Percentiles rank a stretch among this genome's conserved stretches.
phyloP scores from a whole-genome alignment of 1,140 invertebrate species.

The Campoletis sonorensis region DNA sequence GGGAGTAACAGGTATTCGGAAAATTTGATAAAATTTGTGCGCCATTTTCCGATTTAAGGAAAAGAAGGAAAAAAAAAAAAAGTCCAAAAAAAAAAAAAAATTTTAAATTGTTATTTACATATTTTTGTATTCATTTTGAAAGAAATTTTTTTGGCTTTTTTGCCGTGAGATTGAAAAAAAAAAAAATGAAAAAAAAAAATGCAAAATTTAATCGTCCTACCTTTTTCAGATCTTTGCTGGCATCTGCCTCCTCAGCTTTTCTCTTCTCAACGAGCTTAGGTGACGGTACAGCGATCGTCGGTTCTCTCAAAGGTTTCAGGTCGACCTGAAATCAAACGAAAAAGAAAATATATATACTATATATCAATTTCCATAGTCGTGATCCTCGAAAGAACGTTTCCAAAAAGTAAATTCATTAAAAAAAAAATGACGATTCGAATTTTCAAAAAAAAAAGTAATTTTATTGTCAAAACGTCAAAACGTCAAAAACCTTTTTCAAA shows the following conservation, averaged over 20 bases:
- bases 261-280: constrained; percentile 74
- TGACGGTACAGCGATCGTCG: constrained; percentile 70
- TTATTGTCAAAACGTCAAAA: too few species aligned
- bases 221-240: constrained; percentile 77
- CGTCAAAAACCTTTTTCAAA: too few species aligned
- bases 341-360: not conserved
- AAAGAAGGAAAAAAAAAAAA: too few species aligned
- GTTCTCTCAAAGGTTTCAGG: constrained; percentile 72
- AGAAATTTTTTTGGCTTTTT: too few species aligned
- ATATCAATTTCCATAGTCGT: too few species aligned
- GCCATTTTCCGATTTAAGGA: not conserved
- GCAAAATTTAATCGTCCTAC: constrained; percentile 57
- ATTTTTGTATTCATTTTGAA: too few species aligned
- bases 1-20: not conserved
- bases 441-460: too few species aligned
- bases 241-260: constrained; percentile 75
- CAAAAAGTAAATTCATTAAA: too few species aligned
- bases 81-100: not conserved
- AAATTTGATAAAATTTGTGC: not conserved
- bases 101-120: too few species aligned
- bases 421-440: too few species aligned
- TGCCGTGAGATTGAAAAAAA: not conserved
- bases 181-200: not conserved
- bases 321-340: constrained; percentile 72
- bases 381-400: not conserved